These are phyloP conservation scores for Ectemnius continuus DNA, from an alignment of 2,888 invertebrate species.

Conservation along the genomic window DNA sequence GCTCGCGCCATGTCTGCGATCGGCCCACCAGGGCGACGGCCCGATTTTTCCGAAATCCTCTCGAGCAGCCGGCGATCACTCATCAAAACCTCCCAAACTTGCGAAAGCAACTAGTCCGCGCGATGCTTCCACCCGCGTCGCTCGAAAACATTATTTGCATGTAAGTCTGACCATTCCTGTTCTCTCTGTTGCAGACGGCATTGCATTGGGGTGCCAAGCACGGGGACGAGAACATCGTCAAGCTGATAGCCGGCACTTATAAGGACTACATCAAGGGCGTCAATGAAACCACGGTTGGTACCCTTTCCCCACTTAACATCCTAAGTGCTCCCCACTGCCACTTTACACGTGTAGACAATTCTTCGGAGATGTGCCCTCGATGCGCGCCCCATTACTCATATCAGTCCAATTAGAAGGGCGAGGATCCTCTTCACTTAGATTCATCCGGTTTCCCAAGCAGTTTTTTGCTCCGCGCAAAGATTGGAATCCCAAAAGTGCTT, in stretches of 20 bases:
- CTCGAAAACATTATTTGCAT: no score
- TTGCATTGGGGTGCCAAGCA: slow-evolving; percentile 98
- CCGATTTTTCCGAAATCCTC: slow-evolving; percentile 46
- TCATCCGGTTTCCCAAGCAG: neutral
- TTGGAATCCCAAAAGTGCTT: slow-evolving; percentile 18
- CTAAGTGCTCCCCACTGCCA: neutral
- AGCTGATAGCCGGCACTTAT: slow-evolving; percentile 93
- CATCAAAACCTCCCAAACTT: no score
- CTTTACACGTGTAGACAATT: neutral
- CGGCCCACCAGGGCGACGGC: slow-evolving; percentile 43
- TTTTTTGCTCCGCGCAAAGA: slow-evolving; percentile 26
- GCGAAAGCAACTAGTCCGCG: neutral
- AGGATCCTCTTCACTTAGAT: no score
- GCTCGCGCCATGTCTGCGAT: slow-evolving; percentile 71
- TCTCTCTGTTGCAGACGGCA: slow-evolving; percentile 85
- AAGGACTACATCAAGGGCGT: slow-evolving; percentile 84
- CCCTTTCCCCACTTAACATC: slow-evolving; percentile 2
- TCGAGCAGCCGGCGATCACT: slow-evolving; percentile 4
- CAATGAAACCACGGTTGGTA: slow-evolving; percentile 91
- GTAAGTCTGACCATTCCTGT: slow-evolving; percentile 43
- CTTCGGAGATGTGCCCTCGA: no score
- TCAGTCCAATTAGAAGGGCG: no score
- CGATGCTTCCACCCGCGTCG: no score
- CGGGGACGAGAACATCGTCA: slow-evolving; percentile 93
- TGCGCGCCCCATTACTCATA: no score